Base-by-base conservation (phyloP, 2,888 invertebrate genomes). In the Kryphioiulus occultus region DNA sequence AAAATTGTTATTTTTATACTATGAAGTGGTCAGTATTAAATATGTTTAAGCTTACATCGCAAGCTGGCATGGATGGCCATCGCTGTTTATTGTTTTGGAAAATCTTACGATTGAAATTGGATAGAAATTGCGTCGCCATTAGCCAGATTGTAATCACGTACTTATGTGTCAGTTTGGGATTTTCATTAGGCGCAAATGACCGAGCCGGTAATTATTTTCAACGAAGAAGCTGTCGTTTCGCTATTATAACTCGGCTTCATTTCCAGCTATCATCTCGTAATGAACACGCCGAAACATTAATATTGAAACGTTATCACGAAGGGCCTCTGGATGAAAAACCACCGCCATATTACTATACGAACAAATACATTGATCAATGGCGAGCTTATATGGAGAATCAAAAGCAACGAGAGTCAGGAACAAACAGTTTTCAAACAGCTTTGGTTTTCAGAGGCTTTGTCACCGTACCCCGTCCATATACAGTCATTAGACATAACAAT, bases 121-220 rank as follows among this genome's bases (percentile, higher is more conserved):
- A 19, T 15, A n/a, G 59, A 59, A 59, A 5, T 15, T 15, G 30
- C 44, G 22, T 0, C 9, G n/a, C 17, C 53, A 53, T 53, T n/a
- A 30, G 15, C 78, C 78, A 30, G 78, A 78, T 78, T 78, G 26
- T 78, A 78, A 78, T 30, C 30, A 30, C 15, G 78, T 78, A 30
- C 78, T 30, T 26, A 30, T 15, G 9, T 78, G 78, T 78, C 78
- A 26, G 30, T 78, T 78, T 78, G 30, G 78, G 30, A 78, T 78
- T 78, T 78, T 78, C 78, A 78, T 78, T 78, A 78, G 78, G 26
- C 78, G 78, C 78, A 78, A 78, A 78, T 78, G 78, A 30, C 9
- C 78, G 12, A 30, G 10, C 78, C 17, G 78, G 30, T 15, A 78
- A 78, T 78, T 30, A 78, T 78, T 78, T 30, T 15, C 26, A 30